Evolutionary conservation across 2,888 invertebrate species (phyloP), one percentile per base, ranked within the genome.

Genomic region (Ichneumon xanthorius): DNA sequence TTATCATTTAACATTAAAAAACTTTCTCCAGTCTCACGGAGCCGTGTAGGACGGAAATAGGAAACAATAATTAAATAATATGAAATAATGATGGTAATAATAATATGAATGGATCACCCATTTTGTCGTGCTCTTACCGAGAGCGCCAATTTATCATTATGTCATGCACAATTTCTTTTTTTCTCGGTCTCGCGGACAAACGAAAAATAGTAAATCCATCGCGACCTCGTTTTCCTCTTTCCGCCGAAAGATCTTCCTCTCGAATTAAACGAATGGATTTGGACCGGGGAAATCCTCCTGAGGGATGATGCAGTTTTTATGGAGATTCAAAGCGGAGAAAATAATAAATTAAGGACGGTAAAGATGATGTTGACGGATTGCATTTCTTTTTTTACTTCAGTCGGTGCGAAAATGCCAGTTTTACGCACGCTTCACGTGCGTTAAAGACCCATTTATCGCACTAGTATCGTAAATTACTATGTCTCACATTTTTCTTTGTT

Each of bases 181-280:
- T 55, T 0, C 22, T 11, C 4, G 37, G 37, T 22, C 14, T 26
- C 11, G 22, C 11, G 33, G 0, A 37, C 6, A 1, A 37, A 7
- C 37, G 33, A 72, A 4, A 58, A 33, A 70, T 11, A 55, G 40
- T 26, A 67, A 65, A 77, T 40, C 19, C 16, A 68, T 55, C n/a
- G 26, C 55, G 40, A 55, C 58, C 22, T 82, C 63, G 37, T 22
- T 70, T 70, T 53, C 71, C 45, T 70, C 70, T 77, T 70, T 81
- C 37, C 55, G 73, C 61, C 65, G 16, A 48, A 26, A 19, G 67
- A 84, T 73, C 81, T 68, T 84, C 63, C 58, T 68, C 63, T 63
- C 37, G 70, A 73, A 53, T 79, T 79, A 76, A 82, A 76, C 67
- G 75, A 75, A 85, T 48, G 37, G 68, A 45, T 40, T 22, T 40